Base-by-base conservation (phyloP, 30 jellyfish, hydroid and myxozoan species). In the Hydractinia echinata region DNA sequence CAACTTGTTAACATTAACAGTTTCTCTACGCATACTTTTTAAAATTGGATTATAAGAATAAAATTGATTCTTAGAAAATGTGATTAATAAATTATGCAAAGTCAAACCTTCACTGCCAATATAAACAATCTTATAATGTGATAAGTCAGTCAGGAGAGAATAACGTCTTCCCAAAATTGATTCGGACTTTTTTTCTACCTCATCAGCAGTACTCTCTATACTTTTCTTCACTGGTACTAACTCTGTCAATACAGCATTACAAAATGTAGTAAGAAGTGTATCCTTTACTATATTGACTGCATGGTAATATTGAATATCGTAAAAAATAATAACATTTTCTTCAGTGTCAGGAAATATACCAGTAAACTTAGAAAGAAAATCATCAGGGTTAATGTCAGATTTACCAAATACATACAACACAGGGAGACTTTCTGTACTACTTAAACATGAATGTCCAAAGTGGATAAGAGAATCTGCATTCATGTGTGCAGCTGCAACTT, bases 371-470 rank as follows among this genome's bases (percentile, higher is more conserved):
- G 0, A 20, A 55, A 81, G 39, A 79, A 92, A 88, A 51, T 82
- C 83, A 6, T 66, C 77, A 6, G 69, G 58, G 73, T 85, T 91
- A 68, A 94, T 76, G 15, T 52, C 51, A 10, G 79, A n/a, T 44
- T 64, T 76, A 48, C 97, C 99, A 84, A 88, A 94, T 4, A 81
- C 84, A 72, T 79, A 88, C 7, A 74, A 84, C 4, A 86, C 92
- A 4, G 99, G 96, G 8, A 88, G 82, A 55, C 89, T 68, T 66
- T 77, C 79, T 64, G 99, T 84, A 67, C 95, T 83, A 87, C 97
- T 88, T 44, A 94, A 86, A 72, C 99, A 94, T n/a, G 97, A 83
- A 60, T 95, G 91, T 14, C 99, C 99, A 85, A 83, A 94, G 61
- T 94, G 99, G 20, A 94, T 94, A 30, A 94, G 76, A 53, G 96